phyloP scores from a whole-genome alignment of 2,113 vertebrate genomes.

The Neogale vison region DNA sequence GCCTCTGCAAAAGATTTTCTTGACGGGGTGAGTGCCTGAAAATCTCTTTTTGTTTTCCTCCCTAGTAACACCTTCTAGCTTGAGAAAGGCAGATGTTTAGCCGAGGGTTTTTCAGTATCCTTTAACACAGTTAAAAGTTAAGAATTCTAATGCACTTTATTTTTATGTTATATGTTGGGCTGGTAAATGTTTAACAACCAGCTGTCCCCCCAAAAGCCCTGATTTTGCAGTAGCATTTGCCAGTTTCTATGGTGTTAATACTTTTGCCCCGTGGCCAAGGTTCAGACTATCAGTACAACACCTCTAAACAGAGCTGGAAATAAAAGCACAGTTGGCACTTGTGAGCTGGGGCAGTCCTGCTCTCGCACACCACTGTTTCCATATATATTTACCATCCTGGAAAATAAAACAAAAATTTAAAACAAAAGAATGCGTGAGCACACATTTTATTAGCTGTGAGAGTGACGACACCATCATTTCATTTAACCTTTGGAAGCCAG shows the following conservation, averaged over 20 bases:
- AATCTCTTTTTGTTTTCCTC: neutral
- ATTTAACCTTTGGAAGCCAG: neutral
- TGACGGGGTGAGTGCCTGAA: neutral
- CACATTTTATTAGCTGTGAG: neutral
- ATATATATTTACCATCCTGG: neutral
- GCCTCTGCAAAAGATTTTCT: neutral
- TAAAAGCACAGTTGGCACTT: neutral
- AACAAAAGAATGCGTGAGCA: neutral
- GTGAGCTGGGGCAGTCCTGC: neutral
- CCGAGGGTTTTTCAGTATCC: neutral
- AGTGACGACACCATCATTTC: neutral
- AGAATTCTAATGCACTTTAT: neutral
- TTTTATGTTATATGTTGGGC: neutral
- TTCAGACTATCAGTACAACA: neutral
- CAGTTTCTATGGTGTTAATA: neutral
- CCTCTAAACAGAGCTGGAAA: neutral
- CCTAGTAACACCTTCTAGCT: neutral
- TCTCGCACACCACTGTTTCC: neutral
- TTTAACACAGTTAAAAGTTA: constrained; percentile 43
- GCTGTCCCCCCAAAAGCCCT: neutral
- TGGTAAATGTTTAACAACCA: neutral
- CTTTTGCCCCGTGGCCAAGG: neutral
- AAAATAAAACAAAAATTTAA: neutral
- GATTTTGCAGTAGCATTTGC: neutral
- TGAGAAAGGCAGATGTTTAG: neutral